Evolutionary conservation across 92 coral and sea anemone genomes (phyloP), one percentile per base, ranked within the genome.

Genomic region (Bergia sp.): DNA sequence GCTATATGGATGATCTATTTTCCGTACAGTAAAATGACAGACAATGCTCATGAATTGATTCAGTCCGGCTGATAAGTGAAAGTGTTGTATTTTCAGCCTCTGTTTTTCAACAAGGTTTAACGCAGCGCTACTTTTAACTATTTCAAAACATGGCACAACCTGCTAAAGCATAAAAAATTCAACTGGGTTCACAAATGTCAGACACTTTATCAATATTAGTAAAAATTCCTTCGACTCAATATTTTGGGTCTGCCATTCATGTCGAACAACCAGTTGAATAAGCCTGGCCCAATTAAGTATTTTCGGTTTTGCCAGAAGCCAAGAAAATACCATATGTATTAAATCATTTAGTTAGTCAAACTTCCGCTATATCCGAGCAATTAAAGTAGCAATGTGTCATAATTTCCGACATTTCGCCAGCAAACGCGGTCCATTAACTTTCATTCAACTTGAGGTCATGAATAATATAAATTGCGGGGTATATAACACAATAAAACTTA

Each of bases 321-420:
- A 37, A 8, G 37, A 66, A 29, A 80, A 36, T 55, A 37, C 29
- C 85, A 80, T n/a, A 80, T 53, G 47, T 21, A 42, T 80, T 53
- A 49, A 49, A 15, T 79, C 83, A 29, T 79, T 3, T 50, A 79
- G 20, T 12, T 43, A 5, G 64, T 45, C 53, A 45, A 77, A 44
- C 64, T 37, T 36, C 16, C 15, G 44, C 67, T 3, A 61, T 61
- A 61, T 50, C 18, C 38, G 64, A n/a, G 61, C 16, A 78, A n/a
- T 45, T 8, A 44, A 78, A 44, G 5, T n/a, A 45, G 9, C 45
- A 42, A 37, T 10, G 82, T 40, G 47, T 29, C 69, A 37, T 29
- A 29, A 29, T 50, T 80, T 80, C 84, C 84, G 84, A 80, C 84
- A 36, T 36, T 53, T 78, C 8, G 16, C 69, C 53, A 44, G 55